phyloP scores from a whole-genome alignment of 2,113 vertebrate genomes.

The Myiagra hebetior region DNA sequence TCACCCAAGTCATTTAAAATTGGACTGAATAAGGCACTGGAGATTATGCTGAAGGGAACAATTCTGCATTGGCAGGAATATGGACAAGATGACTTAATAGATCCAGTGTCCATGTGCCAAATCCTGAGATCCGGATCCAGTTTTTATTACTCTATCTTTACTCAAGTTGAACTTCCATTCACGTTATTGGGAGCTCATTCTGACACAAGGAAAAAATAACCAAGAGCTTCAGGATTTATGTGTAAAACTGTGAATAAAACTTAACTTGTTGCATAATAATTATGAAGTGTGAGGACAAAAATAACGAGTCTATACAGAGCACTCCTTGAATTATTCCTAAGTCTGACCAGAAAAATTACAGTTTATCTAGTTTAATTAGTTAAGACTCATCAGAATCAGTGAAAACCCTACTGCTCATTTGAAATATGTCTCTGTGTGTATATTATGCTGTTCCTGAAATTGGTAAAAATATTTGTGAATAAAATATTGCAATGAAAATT shows the following conservation, averaged over 20 bases:
- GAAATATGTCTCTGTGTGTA: neutral
- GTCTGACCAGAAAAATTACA: neutral
- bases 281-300: neutral
- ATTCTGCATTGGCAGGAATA: slow-evolving; percentile 54
- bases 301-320: neutral
- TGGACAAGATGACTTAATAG: slow-evolving; percentile 59
- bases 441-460: neutral
- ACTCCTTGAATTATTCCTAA: neutral
- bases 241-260: neutral
- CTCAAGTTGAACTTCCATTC: slow-evolving; percentile 37
- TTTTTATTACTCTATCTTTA: slow-evolving; percentile 53
- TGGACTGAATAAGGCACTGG: slow-evolving; percentile 54
- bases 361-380: neutral
- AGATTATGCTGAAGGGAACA: slow-evolving; percentile 62
- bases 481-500: neutral
- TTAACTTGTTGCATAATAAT: neutral
- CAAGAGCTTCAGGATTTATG: neutral
- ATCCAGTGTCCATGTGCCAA: slow-evolving; percentile 44
- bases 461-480: neutral
- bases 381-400: neutral
- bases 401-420: neutral
- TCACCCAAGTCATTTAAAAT: slow-evolving; percentile 62
- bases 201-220: slow-evolving; percentile 12
- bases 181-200: neutral
- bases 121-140: slow-evolving; percentile 47